phyloP scores from a whole-genome alignment of 2,113 vertebrate species.

The Apodemus sylvaticus region DNA sequence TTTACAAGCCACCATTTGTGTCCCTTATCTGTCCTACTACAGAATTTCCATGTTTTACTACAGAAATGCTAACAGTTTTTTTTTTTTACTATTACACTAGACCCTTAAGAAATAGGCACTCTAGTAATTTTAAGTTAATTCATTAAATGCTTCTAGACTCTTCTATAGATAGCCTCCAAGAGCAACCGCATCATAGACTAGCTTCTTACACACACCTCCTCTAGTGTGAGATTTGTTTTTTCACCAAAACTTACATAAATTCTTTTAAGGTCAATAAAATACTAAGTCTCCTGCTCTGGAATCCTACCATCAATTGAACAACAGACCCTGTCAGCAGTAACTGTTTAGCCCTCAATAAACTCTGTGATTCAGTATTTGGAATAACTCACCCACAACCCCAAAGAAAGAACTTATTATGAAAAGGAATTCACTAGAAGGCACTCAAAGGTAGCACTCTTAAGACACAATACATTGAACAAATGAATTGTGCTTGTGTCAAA shows the following conservation, averaged over 20 bases:
- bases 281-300: neutral
- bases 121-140: neutral
- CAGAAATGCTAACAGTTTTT: neutral
- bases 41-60: neutral
- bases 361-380: neutral
- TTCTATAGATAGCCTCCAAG: neutral
- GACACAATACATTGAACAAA: neutral
- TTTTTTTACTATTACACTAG: neutral
- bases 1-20: neutral
- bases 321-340: neutral
- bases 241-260: neutral
- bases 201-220: neutral
- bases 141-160: neutral
- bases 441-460: neutral
- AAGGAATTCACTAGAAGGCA: neutral
- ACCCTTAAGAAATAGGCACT: neutral
- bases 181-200: neutral
- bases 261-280: neutral
- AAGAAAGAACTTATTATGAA: neutral
- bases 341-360: neutral
- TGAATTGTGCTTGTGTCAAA: neutral
- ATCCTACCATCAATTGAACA: neutral
- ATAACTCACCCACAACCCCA: accelerated
- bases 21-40: neutral
- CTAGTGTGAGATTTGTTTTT: neutral